Conservation (phyloP, 2,888 invertebrate genomes). For the Zeuzera pyrina region DNA sequence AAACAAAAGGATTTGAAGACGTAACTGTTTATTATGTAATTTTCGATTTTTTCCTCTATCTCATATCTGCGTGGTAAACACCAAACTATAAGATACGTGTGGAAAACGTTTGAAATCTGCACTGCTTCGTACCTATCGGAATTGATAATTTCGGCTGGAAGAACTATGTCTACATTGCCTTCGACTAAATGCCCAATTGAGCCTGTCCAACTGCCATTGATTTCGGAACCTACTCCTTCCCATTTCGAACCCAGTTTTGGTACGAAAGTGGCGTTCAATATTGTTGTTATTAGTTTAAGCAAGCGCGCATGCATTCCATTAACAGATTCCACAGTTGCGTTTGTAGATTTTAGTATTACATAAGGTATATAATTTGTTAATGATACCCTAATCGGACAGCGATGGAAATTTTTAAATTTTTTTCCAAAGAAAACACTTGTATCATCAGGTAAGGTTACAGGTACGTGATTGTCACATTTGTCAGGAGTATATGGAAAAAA, state of each 20-base stretch:
- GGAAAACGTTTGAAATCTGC: too few species aligned
- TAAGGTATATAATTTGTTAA: slow-evolving; percentile 25
- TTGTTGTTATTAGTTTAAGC: slow-evolving; percentile 21
- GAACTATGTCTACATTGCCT: slow-evolving; percentile 29
- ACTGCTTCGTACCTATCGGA: too few species aligned
- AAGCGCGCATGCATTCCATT: slow-evolving; percentile 31
- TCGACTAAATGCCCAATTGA: slow-evolving; percentile 26
- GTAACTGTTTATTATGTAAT: too few species aligned
- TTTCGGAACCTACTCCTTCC: slow-evolving; percentile 20
- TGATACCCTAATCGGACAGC: slow-evolving; percentile 31
- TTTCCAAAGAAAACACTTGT: slow-evolving; percentile 24
- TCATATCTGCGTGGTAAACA: too few species aligned
- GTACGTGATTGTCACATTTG: slow-evolving; percentile 28
- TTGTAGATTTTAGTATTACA: slow-evolving; percentile 13
- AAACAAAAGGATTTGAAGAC: too few species aligned
- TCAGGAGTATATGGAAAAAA: slow-evolving; percentile 33
- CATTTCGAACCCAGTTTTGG: slow-evolving; percentile 18
- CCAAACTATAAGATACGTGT: too few species aligned
- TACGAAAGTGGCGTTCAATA: slow-evolving; percentile 31
- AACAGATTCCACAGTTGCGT: slow-evolving; percentile 21
- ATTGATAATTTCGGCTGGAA: slow-evolving; percentile 26
- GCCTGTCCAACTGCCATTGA: slow-evolving; percentile 24
- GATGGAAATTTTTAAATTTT: slow-evolving; percentile 37
- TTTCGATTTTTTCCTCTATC: too few species aligned
- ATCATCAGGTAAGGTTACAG: slow-evolving; percentile 20